Conservation (phyloP, 2,797 vertebrate genomes). For the Lepilemur septentrionalis region DNA sequence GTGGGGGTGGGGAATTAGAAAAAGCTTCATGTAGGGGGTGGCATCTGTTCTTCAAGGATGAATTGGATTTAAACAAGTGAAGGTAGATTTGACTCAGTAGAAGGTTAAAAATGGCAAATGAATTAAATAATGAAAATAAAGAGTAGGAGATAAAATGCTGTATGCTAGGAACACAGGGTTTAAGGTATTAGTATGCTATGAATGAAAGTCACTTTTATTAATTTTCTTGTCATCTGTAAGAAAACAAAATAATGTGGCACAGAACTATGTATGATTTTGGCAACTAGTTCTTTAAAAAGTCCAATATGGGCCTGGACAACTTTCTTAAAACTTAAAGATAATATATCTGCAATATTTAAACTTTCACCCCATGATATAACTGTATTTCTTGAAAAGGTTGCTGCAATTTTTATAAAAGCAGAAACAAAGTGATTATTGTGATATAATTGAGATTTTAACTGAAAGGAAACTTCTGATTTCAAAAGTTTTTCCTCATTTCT, state of each 20-base stretch:
- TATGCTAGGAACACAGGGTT: background rate
- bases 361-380: background rate
- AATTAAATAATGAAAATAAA: conserved; percentile 15
- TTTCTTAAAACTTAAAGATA: conserved; percentile 52
- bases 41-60: conserved; percentile 31
- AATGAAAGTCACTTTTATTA: conserved; percentile 16
- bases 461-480: conserved; percentile 37
- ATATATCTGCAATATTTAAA: conserved; percentile 27
- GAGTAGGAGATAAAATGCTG: background rate
- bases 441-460: conserved; percentile 11
- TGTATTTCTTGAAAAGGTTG: background rate
- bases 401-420: conserved; percentile 48
- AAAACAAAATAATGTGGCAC: background rate
- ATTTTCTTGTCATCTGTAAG: conserved; percentile 18
- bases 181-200: background rate
- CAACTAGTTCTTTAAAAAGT: background rate
- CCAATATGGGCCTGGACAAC: background rate
- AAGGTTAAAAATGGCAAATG: conserved; percentile 24
- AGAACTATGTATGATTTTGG: background rate
- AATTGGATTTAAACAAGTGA: conserved; percentile 45
- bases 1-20: background rate
- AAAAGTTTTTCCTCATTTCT: conserved; percentile 7
- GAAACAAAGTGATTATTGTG: conserved; percentile 40
- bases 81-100: background rate
- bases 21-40: conserved; percentile 1